Conservation (phyloP, 1,140 invertebrate genomes). For the Scylla paramamosain region DNA sequence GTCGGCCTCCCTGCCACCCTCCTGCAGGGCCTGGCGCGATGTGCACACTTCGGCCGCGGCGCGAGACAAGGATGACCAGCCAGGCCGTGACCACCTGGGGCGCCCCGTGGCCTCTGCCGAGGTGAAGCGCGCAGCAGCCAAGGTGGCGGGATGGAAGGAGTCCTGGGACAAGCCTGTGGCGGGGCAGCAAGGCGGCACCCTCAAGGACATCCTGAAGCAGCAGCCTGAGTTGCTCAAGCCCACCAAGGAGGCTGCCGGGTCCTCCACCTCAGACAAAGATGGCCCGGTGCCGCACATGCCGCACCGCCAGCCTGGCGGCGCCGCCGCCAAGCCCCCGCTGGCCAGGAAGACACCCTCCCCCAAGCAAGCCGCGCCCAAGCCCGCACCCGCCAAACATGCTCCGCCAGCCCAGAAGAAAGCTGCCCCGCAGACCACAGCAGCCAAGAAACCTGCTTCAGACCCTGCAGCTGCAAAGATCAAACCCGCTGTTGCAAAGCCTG, state of each 20-base stretch:
- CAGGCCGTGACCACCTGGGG: neutral
- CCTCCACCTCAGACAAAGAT: slow-evolving; percentile 58
- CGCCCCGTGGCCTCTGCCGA: slow-evolving; percentile 31
- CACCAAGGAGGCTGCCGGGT: neutral
- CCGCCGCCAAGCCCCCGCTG: neutral
- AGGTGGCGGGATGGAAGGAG: slow-evolving; percentile 69
- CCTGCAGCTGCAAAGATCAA: neutral
- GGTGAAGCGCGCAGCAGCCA: slow-evolving; percentile 55
- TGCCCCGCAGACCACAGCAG: neutral
- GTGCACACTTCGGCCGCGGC: slow-evolving; percentile 15
- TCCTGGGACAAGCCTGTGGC: slow-evolving; percentile 29
- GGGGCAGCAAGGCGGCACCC: neutral
- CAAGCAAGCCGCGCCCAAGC: neutral
- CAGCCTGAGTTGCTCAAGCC: slow-evolving; percentile 50
- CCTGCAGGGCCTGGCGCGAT: neutral
- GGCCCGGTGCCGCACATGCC: neutral
- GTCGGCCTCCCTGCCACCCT: neutral
- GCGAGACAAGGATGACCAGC: neutral
- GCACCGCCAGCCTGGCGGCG: neutral
- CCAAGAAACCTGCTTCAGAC: neutral
- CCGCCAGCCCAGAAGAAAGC: neutral
- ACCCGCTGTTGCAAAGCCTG: neutral
- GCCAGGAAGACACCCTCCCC: neutral
- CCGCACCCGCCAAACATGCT: too few species aligned
- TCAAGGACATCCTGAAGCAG: slow-evolving; percentile 29